Base-by-base conservation (phyloP, 1,140 invertebrate genomes). In the Linepithema humile region DNA sequence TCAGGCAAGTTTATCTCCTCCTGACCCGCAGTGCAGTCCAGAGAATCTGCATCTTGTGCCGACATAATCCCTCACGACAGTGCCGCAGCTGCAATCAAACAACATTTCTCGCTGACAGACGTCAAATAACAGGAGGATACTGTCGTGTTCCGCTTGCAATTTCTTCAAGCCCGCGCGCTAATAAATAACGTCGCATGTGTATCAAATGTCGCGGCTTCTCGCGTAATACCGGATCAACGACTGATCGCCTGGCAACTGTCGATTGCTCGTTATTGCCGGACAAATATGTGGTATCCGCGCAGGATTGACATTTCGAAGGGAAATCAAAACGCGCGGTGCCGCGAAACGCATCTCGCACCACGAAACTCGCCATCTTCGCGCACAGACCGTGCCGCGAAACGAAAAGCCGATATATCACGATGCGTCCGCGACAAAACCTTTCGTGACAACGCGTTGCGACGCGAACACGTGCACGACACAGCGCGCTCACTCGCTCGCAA, bases 41-140 rank as follows among this genome's bases (percentile, higher is more conserved):
- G 69, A 62, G 83, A 38, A 82, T 92, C 89, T 62, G 72, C 82
- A 88, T 88, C 88, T 82, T 92, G 89, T 29, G 86, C 32, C 73
- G 92, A 92, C 93, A 93, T 93, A 85, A 83, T 91, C 91, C 23
- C 55, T 59, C 85, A 86, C 38, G 55, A 17, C 4, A 35, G 60
- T 55, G 83, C 70, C 74, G 62, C 53, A 87, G 85, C 75, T 89
- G 73, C 64, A 59, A 90, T 90, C 84, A 75, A 75, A 90, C 23
- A 88, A 84, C 72, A 87, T 90, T 84, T 86, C 77, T 88, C 83
- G 26, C 74, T 86, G 77, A 90, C 48, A 67, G 57, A 50, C 69
- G 35, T 57, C 20, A 35, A 43, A 77, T 57, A 70, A 85, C 4
- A 60, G n/a, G 3, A n/a, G 20, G 15, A 67, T 43, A 26, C 23